Evolutionary conservation across 2,797 vertebrate genomes (phyloP).

Genomic region (Characodon lateralis): DNA sequence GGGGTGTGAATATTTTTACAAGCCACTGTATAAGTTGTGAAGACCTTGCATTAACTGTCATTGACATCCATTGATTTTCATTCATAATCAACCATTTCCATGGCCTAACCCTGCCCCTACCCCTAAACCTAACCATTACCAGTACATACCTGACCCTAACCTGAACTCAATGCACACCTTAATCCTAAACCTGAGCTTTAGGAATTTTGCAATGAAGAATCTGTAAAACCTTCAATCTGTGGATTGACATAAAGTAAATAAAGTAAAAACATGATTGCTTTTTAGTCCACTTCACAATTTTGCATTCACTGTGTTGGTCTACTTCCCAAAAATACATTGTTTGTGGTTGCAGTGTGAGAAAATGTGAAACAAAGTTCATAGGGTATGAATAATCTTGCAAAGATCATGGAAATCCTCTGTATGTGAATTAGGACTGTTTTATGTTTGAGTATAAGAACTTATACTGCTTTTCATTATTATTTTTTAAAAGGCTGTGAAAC

Average conservation of each 20-base stretch:
- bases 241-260: background rate
- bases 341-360: background rate
- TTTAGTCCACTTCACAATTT: too few relatives aligned
- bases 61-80: too few relatives aligned
- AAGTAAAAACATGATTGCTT: too few relatives aligned
- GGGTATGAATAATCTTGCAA: background rate
- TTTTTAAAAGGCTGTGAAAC: constrained; percentile 63
- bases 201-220: background rate
- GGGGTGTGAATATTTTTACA: too few relatives aligned
- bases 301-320: background rate
- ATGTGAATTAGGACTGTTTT: background rate
- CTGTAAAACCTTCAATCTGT: background rate
- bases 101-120: too few relatives aligned
- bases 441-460: too few relatives aligned
- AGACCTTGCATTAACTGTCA: too few relatives aligned
- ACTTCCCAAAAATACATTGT: background rate
- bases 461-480: background rate
- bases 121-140: too few relatives aligned
- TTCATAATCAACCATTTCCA: too few relatives aligned
- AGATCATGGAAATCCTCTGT: background rate
- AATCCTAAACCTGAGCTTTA: background rate
- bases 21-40: too few relatives aligned
- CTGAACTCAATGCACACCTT: too few relatives aligned
- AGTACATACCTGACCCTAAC: too few relatives aligned
- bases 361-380: background rate